Evolutionary conservation across 2,113 vertebrate species (phyloP).

Genomic region (Paracanthobrama guichenoti): DNA sequence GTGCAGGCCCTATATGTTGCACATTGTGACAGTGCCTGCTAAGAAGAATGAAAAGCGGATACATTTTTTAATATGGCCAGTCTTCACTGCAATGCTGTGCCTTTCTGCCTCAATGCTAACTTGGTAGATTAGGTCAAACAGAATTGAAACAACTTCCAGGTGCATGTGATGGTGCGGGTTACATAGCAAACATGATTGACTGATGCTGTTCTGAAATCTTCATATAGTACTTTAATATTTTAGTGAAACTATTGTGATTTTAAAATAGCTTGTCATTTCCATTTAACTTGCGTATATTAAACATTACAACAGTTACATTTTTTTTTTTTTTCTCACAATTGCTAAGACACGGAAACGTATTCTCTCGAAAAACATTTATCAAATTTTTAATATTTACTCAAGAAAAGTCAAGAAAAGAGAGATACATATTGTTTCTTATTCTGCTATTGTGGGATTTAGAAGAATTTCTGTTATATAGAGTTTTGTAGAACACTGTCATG

Average conservation of each 20-base stretch:
- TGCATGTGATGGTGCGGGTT: background rate
- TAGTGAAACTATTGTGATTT: background rate
- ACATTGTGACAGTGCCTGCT: conserved; percentile 5
- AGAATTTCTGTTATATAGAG: background rate
- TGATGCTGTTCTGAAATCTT: background rate
- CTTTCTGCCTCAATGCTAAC: background rate
- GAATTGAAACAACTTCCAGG: background rate
- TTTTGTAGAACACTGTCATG: background rate
- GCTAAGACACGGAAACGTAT: background rate
- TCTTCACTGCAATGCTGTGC: background rate
- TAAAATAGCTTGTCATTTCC: background rate
- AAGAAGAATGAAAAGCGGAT: background rate
- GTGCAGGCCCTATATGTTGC: conserved; percentile 51
- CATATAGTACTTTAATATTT: background rate
- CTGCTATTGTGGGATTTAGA: background rate
- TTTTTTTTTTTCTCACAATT: background rate
- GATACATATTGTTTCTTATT: background rate
- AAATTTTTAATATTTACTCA: background rate
- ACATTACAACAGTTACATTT: background rate
- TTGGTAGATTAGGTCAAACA: background rate
- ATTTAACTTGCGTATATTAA: background rate
- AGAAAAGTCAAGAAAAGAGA: background rate
- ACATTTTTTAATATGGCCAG: background rate
- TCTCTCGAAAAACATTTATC: background rate
- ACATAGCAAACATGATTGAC: background rate